phyloP scores from a whole-genome alignment of 2,797 vertebrate genomes.

The Erethizon dorsatum region DNA sequence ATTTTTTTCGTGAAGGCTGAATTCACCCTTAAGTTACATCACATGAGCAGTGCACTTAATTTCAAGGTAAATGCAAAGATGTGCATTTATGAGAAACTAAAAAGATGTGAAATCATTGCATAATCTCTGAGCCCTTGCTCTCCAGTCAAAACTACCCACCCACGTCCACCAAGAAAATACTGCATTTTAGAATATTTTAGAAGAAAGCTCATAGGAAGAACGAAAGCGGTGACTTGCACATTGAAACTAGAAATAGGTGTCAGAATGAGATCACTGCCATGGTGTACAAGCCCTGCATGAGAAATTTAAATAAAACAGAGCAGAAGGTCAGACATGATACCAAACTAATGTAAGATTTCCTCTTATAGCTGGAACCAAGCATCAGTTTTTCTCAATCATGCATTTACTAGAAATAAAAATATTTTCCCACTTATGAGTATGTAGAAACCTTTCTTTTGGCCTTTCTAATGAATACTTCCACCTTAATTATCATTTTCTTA shows the following conservation, averaged over 20 bases:
- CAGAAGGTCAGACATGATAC: background rate
- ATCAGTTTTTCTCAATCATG: background rate
- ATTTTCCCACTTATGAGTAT: background rate
- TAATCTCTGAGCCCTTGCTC: background rate
- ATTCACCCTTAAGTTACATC: background rate
- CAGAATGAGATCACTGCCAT: background rate
- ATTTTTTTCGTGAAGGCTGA: background rate
- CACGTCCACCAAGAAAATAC: background rate
- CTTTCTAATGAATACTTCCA: background rate
- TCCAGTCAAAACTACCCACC: background rate
- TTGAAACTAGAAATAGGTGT: background rate
- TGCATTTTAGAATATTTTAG: background rate
- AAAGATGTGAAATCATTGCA: background rate
- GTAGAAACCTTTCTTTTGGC: background rate
- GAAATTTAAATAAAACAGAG: background rate
- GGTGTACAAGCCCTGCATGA: background rate
- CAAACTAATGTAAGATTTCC: background rate
- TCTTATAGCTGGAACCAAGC: background rate
- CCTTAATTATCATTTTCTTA: background rate
- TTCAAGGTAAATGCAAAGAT: background rate
- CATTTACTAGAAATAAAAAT: background rate
- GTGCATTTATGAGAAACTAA: background rate
- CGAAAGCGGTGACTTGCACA: background rate
- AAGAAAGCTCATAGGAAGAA: background rate
- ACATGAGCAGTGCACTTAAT: background rate